Conservation (phyloP, 2,797 vertebrate genomes). For the Chiloscyllium punctatum region DNA sequence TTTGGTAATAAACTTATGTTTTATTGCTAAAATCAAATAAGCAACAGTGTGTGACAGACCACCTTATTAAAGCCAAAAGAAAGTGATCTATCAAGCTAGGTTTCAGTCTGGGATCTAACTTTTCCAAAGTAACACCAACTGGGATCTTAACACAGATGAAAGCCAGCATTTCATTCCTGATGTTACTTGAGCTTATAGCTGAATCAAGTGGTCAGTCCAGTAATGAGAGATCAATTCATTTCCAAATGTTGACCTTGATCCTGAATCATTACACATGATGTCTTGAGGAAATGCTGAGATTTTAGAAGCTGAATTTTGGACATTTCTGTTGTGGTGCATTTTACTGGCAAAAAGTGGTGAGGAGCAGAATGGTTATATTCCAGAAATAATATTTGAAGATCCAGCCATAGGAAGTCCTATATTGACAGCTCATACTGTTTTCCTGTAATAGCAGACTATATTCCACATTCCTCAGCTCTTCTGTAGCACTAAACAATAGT, state of each 20-base stretch:
- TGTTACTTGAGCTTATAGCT: background rate
- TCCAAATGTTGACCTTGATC: background rate
- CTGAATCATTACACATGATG: background rate
- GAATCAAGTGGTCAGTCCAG: background rate
- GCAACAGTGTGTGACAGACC: too few relatives aligned
- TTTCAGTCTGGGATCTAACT: too few relatives aligned
- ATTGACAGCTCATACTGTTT: background rate
- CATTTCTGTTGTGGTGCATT: background rate
- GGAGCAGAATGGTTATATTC: background rate
- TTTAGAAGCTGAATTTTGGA: background rate
- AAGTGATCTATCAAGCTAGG: too few relatives aligned
- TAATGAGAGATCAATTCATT: background rate
- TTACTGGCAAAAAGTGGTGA: background rate
- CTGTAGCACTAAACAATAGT: background rate
- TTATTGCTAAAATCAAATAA: too few relatives aligned
- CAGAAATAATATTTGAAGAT: background rate
- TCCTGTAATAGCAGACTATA: background rate
- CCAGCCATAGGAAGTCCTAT: background rate
- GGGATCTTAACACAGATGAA: background rate
- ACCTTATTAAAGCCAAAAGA: too few relatives aligned
- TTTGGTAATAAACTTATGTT: too few relatives aligned
- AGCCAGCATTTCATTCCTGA: background rate
- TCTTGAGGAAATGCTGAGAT: background rate
- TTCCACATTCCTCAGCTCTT: background rate
- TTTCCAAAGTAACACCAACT: too few relatives aligned